phyloP scores from a whole-genome alignment of 2,888 invertebrate genomes.

The Bembecia ichneumoniformis region DNA sequence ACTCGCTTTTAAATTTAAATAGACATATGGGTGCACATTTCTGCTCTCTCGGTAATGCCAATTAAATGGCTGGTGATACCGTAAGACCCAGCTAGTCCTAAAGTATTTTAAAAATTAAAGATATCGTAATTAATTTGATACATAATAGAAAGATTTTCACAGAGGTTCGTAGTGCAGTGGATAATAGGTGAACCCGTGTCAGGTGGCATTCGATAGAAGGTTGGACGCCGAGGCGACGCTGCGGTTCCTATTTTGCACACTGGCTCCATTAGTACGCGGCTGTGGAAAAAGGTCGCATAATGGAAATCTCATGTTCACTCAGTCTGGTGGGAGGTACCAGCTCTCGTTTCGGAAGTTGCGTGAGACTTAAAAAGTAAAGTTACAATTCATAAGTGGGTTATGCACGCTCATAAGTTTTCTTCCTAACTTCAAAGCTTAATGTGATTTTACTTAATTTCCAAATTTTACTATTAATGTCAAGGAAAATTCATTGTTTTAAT shows the following conservation, averaged over 20 bases:
- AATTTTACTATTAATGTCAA: too few relatives aligned
- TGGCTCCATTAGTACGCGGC: conserved; percentile 29
- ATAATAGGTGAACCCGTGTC: not conserved
- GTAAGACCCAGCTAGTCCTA: too few relatives aligned
- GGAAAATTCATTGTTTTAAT: too few relatives aligned
- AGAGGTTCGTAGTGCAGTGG: too few relatives aligned
- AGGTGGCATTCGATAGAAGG: not conserved
- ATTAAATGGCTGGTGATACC: too few relatives aligned
- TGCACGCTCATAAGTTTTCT: not conserved
- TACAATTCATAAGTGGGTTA: not conserved
- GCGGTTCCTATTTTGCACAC: conserved; percentile 14
- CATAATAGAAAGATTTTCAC: too few relatives aligned
- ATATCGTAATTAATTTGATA: too few relatives aligned
- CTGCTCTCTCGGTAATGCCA: too few relatives aligned
- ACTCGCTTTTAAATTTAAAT: too few relatives aligned
- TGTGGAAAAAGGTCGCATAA: conserved; percentile 36
- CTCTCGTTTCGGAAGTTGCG: conserved; percentile 9
- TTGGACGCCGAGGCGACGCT: conserved; percentile 3
- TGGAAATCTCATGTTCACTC: conserved; percentile 38
- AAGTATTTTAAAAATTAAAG: too few relatives aligned
- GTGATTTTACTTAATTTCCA: not conserved
- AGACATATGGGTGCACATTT: too few relatives aligned
- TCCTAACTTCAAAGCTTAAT: not conserved
- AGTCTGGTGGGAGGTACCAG: conserved; percentile 8
- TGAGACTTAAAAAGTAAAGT: not conserved